Evolutionary conservation across 2,797 vertebrate genomes (phyloP).

Genomic region (Thripadectes ignobilis): DNA sequence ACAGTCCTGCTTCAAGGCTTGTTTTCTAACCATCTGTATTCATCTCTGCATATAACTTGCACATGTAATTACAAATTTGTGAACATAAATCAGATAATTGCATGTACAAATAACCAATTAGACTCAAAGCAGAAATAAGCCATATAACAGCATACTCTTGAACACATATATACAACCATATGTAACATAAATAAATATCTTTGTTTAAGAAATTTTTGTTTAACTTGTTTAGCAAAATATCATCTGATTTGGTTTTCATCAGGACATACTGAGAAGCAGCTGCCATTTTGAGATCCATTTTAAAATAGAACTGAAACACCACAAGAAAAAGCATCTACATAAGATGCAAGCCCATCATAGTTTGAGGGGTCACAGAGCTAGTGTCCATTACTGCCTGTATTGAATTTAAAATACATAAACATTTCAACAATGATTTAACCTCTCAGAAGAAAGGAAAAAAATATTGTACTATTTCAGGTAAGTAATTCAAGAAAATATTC

Average conservation of each 20-base stretch:
- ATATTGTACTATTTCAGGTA: neutral
- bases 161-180: neutral
- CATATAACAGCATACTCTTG: neutral
- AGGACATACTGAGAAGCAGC: neutral
- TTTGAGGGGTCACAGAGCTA: neutral
- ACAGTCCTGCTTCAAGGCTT: slow-evolving; percentile 57
- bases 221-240: neutral
- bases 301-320: neutral
- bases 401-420: neutral
- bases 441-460: neutral
- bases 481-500: neutral
- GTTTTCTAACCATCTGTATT: slow-evolving; percentile 55
- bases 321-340: neutral
- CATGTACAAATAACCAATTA: slow-evolving; percentile 58
- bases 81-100: slow-evolving; percentile 61
- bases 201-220: neutral
- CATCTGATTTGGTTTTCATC: neutral
- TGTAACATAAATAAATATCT: neutral
- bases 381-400: neutral
- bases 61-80: slow-evolving; percentile 54
- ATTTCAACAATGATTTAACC: neutral
- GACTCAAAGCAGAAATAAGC: neutral
- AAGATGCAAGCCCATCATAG: neutral
- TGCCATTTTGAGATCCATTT: neutral
- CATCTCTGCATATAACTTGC: slow-evolving; percentile 37